A percentile compares a stretch with the other conserved stretches of the same genome.
phyloP scores from a whole-genome alignment of 2,888 invertebrate species.

The Tetragonisca angustula region DNA sequence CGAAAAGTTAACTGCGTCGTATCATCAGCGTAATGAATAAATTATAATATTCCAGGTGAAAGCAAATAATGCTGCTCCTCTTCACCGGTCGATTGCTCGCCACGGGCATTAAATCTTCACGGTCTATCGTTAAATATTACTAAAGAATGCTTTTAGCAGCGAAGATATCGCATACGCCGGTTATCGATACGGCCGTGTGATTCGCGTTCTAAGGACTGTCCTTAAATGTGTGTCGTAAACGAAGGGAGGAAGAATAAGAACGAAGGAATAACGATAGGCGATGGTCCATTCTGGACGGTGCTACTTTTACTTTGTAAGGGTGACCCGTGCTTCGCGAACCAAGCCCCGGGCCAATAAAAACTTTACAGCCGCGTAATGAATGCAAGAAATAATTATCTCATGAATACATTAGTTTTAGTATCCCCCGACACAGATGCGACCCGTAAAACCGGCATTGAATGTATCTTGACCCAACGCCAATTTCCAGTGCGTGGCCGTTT shows the following conservation, averaged over 20 bases:
- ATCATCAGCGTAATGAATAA: too few relatives aligned
- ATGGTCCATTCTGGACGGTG: slow-evolving; percentile 9
- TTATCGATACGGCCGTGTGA: slow-evolving; percentile 62
- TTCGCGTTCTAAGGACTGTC: slow-evolving; percentile 65
- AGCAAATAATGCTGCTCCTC: not conserved
- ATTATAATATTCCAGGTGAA: not conserved
- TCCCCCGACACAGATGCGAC: slow-evolving; percentile 72
- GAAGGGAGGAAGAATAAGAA: slow-evolving; percentile 26
- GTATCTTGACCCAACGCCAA: slow-evolving; percentile 69
- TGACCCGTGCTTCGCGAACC: slow-evolving; percentile 70
- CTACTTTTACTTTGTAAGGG: slow-evolving; percentile 76
- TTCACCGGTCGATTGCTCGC: not conserved
- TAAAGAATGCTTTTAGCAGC: slow-evolving; percentile 70
- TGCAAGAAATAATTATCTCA: slow-evolving; percentile 82
- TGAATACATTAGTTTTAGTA: slow-evolving; percentile 82
- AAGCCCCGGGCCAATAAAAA: slow-evolving; percentile 73
- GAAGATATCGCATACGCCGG: slow-evolving; percentile 56
- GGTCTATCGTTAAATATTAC: slow-evolving; percentile 58
- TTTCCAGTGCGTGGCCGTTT: slow-evolving; percentile 63
- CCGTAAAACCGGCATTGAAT: slow-evolving; percentile 73
- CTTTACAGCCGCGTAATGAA: slow-evolving; percentile 79
- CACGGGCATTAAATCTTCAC: slow-evolving; percentile 16
- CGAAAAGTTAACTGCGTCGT: not conserved
- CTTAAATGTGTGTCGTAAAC: slow-evolving; percentile 73
- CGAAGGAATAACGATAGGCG: not conserved